These are phyloP conservation scores for Argyresthia goedartella DNA, from an alignment of 2,888 invertebrate genomes.

Conservation along the genomic window DNA sequence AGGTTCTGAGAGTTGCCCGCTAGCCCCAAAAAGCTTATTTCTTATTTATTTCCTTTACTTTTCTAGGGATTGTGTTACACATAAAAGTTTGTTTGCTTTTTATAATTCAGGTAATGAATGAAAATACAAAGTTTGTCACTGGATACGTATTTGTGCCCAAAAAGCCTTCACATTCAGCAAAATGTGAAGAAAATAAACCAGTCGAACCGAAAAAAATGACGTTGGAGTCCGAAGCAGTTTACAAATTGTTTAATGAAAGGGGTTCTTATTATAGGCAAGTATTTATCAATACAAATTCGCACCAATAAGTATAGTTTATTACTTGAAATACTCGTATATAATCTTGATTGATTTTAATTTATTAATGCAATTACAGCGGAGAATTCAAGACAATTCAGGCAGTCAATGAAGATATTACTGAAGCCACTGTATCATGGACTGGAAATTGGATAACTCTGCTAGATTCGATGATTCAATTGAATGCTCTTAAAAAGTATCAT, in stretches of 20 bases:
- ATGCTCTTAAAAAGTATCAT: conserved; percentile 72
- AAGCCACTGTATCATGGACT: conserved; percentile 69
- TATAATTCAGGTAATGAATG: conserved; percentile 10
- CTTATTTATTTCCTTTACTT: neutral
- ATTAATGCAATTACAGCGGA: conserved; percentile 17
- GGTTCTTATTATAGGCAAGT: conserved; percentile 1
- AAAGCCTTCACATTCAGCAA: neutral
- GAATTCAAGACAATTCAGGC: conserved; percentile 30
- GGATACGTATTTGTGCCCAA: neutral
- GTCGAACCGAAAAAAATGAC: neutral
- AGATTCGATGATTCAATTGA: conserved; percentile 85
- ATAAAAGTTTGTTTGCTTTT: neutral
- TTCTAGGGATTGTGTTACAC: neutral
- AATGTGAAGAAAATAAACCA: neutral
- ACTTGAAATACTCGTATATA: neutral
- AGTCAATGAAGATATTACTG: conserved; percentile 22
- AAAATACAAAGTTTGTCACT: conserved; percentile 1
- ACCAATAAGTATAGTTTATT: neutral
- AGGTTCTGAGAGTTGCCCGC: neutral
- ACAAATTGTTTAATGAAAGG: conserved; percentile 4
- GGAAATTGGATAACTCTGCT: conserved; percentile 86
- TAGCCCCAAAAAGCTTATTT: neutral
- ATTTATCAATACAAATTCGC: neutral
- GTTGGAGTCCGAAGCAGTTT: conserved; percentile 1
- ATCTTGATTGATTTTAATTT: neutral